Percentiles rank a stretch among this genome's conserved stretches.
These are phyloP conservation scores for Zaprionus obscuricornis DNA, from an alignment of 2,888 invertebrate genomes.

Conservation along the genomic window DNA sequence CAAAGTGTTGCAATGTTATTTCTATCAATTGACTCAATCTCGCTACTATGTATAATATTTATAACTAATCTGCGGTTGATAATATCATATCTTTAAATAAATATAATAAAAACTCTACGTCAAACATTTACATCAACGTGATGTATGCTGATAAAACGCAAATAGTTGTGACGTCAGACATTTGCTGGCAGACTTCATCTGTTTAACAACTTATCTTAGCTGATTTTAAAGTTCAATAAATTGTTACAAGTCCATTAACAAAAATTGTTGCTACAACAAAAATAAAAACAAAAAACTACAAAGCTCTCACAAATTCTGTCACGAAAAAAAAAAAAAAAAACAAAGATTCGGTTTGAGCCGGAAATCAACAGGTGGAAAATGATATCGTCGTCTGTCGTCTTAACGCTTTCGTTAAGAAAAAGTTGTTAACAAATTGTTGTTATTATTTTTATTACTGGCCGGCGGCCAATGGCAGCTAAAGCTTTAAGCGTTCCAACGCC, in stretches of 20 bases:
- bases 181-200: slow-evolving; percentile 14
- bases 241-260: slow-evolving; percentile 17
- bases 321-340: too few species aligned
- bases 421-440: slow-evolving; percentile 64
- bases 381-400: slow-evolving; percentile 22
- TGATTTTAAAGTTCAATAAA: slow-evolving; percentile 18
- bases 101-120: too few species aligned
- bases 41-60: too few species aligned
- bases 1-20: too few species aligned
- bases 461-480: slow-evolving; percentile 52
- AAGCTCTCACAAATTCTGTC: slow-evolving; percentile 1
- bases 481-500: slow-evolving; percentile 73
- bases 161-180: slow-evolving; percentile 47
- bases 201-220: slow-evolving; percentile 22
- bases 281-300: slow-evolving; percentile 2
- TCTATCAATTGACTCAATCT: too few species aligned
- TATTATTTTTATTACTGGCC: slow-evolving; percentile 32
- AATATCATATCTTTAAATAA: too few species aligned
- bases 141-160: background rate
- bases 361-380: slow-evolving; percentile 50
- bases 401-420: slow-evolving; percentile 67
- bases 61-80: too few species aligned
- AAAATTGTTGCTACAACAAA: slow-evolving; percentile 25
- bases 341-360: slow-evolving; percentile 65
- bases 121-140: too few species aligned